Base-by-base conservation (phyloP, 2,888 invertebrate species). In the Timandra comae region DNA sequence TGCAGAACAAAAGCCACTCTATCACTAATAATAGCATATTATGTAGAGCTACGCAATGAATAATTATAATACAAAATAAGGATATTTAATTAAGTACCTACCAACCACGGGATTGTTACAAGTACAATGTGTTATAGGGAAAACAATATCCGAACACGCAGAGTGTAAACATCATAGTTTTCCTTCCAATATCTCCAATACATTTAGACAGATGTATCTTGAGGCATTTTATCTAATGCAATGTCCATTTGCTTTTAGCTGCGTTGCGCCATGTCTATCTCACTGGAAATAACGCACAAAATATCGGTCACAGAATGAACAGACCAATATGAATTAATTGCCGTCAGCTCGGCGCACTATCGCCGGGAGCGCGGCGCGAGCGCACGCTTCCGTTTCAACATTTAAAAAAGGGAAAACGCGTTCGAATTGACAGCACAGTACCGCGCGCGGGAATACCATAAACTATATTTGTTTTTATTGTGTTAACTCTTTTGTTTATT, bases 261-360 rank as follows among this genome's bases (percentile, higher is more conserved):
- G 65, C 63, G 78, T 84, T 81, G 77, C 82, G 81, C 79, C 81
- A 82, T 57, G 55, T 53, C 60, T 62, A 58, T 57, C 30, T 38
- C 22, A 74, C 75, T 84, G 76, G 81, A 82, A 84, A 84, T 85
- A 84, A 80, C 81, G 76, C 43, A n/a, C 68, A 54, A 76, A 80
- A 85, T 84, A 84, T 85, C 85, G 85, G 85, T 82, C 85, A 85
- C 62, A 55, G 69, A 70, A 66, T 64, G 77, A 74, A 69, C 72
- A 72, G 72, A 67, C 70, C 67, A 61, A 62, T 70, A 80, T 65
- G 64, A 66, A 74, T 81, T 82, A 81, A 84, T 82, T 80, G 70
- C 60, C 53, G 52, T 58, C 67, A 53, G n/a, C 63, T 65, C 58
- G 56, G 64, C 71, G 44, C 76, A 77, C 72, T 81, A 79, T 69